These are phyloP conservation scores for Ceratitis capitata DNA, from an alignment of 1,140 invertebrate genomes.

Conservation along the genomic window DNA sequence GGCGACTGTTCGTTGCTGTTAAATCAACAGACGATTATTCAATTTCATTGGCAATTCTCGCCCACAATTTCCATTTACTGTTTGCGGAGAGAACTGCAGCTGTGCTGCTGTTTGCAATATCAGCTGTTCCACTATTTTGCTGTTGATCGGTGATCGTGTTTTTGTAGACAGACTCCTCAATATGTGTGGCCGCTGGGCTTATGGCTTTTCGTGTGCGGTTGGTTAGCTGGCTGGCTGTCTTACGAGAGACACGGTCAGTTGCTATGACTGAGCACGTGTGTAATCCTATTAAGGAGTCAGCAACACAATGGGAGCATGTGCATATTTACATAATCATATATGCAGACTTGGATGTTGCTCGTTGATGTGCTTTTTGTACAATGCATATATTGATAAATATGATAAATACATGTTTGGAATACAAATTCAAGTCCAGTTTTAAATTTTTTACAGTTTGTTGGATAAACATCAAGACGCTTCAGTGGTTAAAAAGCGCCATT, in stretches of 20 bases:
- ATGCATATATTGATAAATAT: no score
- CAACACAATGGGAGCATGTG: neutral
- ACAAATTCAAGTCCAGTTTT: no score
- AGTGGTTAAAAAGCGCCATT: no score
- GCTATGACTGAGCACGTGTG: slow-evolving; percentile 19
- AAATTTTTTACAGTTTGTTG: no score
- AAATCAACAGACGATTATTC: neutral
- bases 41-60: neutral
- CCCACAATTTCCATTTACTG: neutral
- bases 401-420: no score
- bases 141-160: neutral
- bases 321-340: no score
- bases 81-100: neutral
- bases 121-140: neutral
- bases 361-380: no score
- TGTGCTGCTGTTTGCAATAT: neutral
- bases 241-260: slow-evolving; percentile 22
- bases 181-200: neutral
- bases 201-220: neutral
- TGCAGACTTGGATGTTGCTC: neutral
- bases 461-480: no score
- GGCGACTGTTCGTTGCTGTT: neutral
- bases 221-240: slow-evolving; percentile 14
- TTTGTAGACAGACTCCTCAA: neutral
- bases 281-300: slow-evolving; percentile 20